Conservation (phyloP, 2,797 vertebrate genomes). For the Eulemur albifrons region DNA sequence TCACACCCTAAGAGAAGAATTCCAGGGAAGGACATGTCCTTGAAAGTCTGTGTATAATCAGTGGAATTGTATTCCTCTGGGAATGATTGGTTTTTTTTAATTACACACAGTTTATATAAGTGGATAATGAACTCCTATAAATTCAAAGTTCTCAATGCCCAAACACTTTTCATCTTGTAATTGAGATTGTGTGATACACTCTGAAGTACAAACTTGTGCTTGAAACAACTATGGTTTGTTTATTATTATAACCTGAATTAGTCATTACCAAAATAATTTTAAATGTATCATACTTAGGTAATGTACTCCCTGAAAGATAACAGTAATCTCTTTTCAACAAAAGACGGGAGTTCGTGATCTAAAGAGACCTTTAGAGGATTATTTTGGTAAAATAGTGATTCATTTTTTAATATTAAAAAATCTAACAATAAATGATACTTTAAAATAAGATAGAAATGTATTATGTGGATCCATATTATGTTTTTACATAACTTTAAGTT, state of each 20-base stretch:
- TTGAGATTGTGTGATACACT: not conserved
- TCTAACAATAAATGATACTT: not conserved
- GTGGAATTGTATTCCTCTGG: not conserved
- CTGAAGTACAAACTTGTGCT: not conserved
- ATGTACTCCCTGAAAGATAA: not conserved
- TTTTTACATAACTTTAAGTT: not conserved
- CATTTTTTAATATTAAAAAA: not conserved
- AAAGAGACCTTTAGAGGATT: not conserved
- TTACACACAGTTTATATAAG: not conserved
- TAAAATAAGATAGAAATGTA: not conserved
- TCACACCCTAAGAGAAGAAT: conserved; percentile 64
- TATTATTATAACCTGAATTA: not conserved
- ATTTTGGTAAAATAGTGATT: conserved; percentile 10
- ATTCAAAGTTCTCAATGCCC: not conserved
- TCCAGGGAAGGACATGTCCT: conserved; percentile 48
- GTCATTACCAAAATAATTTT: conserved; percentile 31
- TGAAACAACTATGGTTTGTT: not conserved
- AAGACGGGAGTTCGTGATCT: not conserved
- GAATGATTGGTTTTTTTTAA: not conserved
- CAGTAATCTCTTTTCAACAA: not conserved
- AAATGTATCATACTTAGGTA: not conserved
- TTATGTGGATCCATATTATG: not conserved
- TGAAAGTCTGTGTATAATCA: conserved; percentile 36
- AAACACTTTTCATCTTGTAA: not conserved
- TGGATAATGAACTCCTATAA: not conserved